Conservation (phyloP, 2,888 invertebrate species). For the Metalampra italica region DNA sequence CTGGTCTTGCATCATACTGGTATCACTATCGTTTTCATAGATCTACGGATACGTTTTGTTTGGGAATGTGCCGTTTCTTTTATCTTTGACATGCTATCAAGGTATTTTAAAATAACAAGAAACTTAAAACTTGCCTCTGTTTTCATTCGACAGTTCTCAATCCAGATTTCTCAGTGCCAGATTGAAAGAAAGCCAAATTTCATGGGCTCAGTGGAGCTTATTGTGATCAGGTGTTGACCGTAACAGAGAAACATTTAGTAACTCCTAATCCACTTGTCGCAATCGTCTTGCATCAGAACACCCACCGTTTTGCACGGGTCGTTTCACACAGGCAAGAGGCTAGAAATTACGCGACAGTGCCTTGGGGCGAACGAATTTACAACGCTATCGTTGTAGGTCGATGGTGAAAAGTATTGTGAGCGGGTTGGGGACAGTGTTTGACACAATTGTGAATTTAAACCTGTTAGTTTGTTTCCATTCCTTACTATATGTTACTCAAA, state of each 20-base stretch:
- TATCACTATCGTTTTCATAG: neutral
- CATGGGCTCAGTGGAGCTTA: slow-evolving; percentile 9
- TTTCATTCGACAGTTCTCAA: neutral
- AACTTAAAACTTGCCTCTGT: neutral
- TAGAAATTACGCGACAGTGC: slow-evolving; percentile 18
- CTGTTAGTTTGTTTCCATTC: slow-evolving; percentile 1
- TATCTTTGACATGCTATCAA: neutral
- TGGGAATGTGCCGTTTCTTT: no score
- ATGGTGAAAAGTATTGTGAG: slow-evolving; percentile 11
- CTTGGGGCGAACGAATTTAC: slow-evolving; percentile 15
- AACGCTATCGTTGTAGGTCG: slow-evolving; percentile 10
- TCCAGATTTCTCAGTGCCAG: neutral
- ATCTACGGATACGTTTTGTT: neutral
- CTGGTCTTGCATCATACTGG: slow-evolving; percentile 6
- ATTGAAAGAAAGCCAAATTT: slow-evolving; percentile 9
- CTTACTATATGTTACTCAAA: neutral
- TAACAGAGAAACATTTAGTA: slow-evolving; percentile 21
- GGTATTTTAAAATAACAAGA: no score
- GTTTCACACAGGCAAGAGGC: slow-evolving; percentile 27
- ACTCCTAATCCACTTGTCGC: slow-evolving; percentile 23
- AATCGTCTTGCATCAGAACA: slow-evolving; percentile 18
- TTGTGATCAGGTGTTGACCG: slow-evolving; percentile 24
- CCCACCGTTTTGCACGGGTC: slow-evolving; percentile 27
- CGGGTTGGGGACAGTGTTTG: slow-evolving; percentile 8
- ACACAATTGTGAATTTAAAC: slow-evolving; percentile 4